A percentile compares a stretch with the other conserved stretches of the same genome.
phyloP scores from a whole-genome alignment of 2,797 vertebrate genomes.

The Melopsittacus undulatus region DNA sequence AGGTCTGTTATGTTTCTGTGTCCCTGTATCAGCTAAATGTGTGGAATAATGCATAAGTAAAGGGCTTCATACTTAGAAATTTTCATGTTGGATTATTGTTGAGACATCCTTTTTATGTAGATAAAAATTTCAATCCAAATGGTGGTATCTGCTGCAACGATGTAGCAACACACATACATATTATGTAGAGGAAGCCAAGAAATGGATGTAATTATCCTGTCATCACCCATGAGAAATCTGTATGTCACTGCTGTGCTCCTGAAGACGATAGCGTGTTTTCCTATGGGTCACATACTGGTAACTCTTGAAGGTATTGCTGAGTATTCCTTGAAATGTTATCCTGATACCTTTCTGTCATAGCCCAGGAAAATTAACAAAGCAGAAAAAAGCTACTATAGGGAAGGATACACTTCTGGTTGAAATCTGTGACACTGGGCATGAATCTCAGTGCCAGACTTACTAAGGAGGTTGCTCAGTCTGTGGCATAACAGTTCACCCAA shows the following conservation, averaged over 20 bases:
- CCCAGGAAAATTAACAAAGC: neutral
- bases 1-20: neutral
- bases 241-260: neutral
- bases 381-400: neutral
- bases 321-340: neutral
- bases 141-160: neutral
- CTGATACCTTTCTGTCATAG: neutral
- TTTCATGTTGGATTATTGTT: neutral
- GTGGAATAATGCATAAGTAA: neutral
- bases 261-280: neutral
- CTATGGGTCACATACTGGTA: neutral
- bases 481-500: neutral
- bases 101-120: neutral
- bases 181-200: neutral
- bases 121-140: neutral
- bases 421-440: neutral
- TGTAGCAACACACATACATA: neutral
- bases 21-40: neutral
- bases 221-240: neutral
- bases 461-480: neutral
- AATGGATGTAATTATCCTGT: neutral
- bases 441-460: accelerated
- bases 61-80: neutral
- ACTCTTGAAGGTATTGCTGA: neutral
- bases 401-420: neutral